phyloP scores from a whole-genome alignment of 1,140 invertebrate genomes.

The Littorina saxatilis region DNA sequence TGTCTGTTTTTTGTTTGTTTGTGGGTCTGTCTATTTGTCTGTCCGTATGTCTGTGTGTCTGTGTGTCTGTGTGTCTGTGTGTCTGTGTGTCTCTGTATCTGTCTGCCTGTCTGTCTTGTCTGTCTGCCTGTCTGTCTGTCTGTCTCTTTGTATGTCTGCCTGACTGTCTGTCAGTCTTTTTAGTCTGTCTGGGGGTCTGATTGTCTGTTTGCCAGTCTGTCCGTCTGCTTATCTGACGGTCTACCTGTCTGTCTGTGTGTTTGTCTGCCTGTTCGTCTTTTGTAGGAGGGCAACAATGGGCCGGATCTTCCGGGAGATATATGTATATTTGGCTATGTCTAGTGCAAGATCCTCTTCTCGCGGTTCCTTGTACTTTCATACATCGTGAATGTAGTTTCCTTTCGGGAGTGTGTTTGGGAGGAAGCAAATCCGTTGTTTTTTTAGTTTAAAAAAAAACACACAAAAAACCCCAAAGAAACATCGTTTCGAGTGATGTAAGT shows the following conservation, averaged over 20 bases:
- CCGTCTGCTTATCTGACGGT: background rate
- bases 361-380: too few species aligned
- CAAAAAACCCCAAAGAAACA: too few species aligned
- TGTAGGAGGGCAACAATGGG: too few species aligned
- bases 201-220: background rate
- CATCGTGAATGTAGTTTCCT: too few species aligned
- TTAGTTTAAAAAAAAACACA: too few species aligned
- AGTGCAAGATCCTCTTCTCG: too few species aligned
- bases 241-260: background rate
- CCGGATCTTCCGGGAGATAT: too few species aligned
- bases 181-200: background rate
- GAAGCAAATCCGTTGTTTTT: too few species aligned
- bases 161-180: background rate
- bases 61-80: background rate
- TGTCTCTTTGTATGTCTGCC: background rate
- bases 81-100: background rate
- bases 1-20: background rate
- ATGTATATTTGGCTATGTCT: too few species aligned
- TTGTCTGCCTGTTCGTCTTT: background rate
- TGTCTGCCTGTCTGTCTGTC: background rate
- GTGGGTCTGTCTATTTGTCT: background rate
- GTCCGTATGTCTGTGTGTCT: background rate
- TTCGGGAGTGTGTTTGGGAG: too few species aligned
- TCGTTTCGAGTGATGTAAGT: too few species aligned
- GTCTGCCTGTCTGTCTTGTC: constrained; percentile 4